These are phyloP conservation scores for Terebella lapidaria DNA, from an alignment of 2,888 invertebrate species.

Conservation along the genomic window DNA sequence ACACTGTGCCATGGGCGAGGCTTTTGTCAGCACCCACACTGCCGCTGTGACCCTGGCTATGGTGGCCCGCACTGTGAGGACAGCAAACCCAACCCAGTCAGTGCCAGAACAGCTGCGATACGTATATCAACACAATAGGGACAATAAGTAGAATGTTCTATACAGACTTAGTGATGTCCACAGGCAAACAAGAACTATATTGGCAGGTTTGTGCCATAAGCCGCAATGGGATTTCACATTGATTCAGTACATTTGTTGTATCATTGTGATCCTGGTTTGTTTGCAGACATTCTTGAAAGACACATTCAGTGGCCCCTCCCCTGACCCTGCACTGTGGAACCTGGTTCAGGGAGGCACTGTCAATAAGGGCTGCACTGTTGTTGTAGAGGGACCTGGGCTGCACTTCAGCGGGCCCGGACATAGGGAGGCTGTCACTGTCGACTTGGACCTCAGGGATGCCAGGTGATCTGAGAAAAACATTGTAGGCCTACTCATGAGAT, in stretches of 20 bases:
- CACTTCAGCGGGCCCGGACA: slow-evolving; percentile 41
- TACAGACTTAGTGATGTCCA: too few relatives aligned
- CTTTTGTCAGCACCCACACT: slow-evolving; percentile 36
- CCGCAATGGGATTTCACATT: too few relatives aligned
- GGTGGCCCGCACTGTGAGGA: slow-evolving; percentile 7
- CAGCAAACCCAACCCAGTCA: background rate
- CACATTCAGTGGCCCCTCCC: slow-evolving; percentile 32
- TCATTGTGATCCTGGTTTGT: too few relatives aligned
- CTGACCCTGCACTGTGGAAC: slow-evolving; percentile 33
- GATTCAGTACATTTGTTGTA: too few relatives aligned
- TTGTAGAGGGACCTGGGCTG: slow-evolving; percentile 43
- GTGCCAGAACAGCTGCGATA: too few relatives aligned
- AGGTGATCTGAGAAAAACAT: too few relatives aligned
- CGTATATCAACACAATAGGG: too few relatives aligned
- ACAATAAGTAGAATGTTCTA: too few relatives aligned
- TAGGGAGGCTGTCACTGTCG: slow-evolving; percentile 41
- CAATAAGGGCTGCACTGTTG: slow-evolving; percentile 34
- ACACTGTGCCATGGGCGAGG: slow-evolving; percentile 51
- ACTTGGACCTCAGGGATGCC: slow-evolving; percentile 49
- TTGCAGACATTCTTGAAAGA: slow-evolving; percentile 44
- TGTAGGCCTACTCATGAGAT: too few relatives aligned
- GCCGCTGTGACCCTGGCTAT: slow-evolving; percentile 11
- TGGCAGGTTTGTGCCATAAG: too few relatives aligned
- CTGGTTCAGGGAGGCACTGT: slow-evolving; percentile 45
- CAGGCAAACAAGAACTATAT: too few relatives aligned